A percentile compares a stretch with the other conserved stretches of the same genome.
phyloP scores from a whole-genome alignment of 2,888 invertebrate species.

The Brassicogethes aeneus region DNA sequence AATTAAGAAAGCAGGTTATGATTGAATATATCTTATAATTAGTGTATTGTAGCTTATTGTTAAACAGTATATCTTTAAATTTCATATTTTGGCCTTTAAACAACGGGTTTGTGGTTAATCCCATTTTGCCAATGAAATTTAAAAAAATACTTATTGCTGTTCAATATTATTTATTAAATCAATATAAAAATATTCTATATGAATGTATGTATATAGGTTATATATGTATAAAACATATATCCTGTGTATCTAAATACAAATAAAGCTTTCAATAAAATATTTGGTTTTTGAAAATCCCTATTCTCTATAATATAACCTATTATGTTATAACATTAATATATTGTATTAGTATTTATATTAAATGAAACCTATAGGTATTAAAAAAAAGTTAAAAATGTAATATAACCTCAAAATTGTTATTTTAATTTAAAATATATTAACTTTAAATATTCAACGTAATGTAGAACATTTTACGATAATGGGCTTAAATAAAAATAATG shows the following conservation, averaged over 20 bases:
- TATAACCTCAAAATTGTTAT: too few relatives aligned
- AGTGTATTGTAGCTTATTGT: conserved; percentile 20
- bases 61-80: not conserved
- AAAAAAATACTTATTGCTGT: conserved; percentile 14
- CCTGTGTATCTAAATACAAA: conserved; percentile 36
- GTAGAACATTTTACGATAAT: too few relatives aligned
- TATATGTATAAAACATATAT: conserved; percentile 27
- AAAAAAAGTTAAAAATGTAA: too few relatives aligned
- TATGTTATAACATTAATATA: too few relatives aligned
- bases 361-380: too few relatives aligned
- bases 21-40: conserved; percentile 18
- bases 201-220: not conserved
- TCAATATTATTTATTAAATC: conserved; percentile 31
- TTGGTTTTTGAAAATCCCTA: too few relatives aligned
- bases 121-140: conserved; percentile 14
- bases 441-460: too few relatives aligned
- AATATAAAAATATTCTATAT: conserved; percentile 29
- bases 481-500: too few relatives aligned
- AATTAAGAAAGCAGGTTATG: conserved; percentile 25
- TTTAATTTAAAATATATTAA: too few relatives aligned
- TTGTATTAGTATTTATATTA: too few relatives aligned
- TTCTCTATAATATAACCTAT: too few relatives aligned
- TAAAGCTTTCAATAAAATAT: conserved; percentile 36
- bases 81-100: too few relatives aligned
- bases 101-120: conserved; percentile 32